Evolutionary conservation across 2,113 vertebrate species (phyloP).

Genomic region (Lophura nycthemera): DNA sequence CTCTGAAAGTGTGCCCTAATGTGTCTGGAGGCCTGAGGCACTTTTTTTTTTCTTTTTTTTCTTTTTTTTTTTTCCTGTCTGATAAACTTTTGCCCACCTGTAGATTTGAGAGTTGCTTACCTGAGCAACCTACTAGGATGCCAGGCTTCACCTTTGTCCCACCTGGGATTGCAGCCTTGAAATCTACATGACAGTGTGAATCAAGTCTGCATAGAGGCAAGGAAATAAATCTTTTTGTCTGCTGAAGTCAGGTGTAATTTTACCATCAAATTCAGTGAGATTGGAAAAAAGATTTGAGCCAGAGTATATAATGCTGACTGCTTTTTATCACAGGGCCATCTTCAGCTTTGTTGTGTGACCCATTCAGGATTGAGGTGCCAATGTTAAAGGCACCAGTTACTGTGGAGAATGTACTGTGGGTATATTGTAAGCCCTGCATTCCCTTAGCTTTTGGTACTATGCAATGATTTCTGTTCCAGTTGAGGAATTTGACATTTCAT

Average conservation of each 20-base stretch:
- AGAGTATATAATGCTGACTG: background rate
- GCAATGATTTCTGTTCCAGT: background rate
- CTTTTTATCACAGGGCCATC: background rate
- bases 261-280: background rate
- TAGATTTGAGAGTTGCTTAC: background rate
- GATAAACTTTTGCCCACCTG: background rate
- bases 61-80: too few relatives aligned
- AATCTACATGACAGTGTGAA: background rate
- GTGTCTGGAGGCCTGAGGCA: background rate
- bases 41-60: background rate
- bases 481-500: constrained; percentile 23
- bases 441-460: background rate
- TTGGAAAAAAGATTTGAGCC: background rate
- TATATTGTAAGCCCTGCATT: background rate
- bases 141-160: background rate
- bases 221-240: background rate
- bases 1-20: background rate
- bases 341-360: background rate
- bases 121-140: background rate
- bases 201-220: background rate
- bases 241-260: background rate
- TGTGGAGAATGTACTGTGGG: background rate
- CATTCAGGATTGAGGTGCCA: background rate
- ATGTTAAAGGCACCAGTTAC: background rate
- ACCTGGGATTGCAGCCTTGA: background rate